These are phyloP conservation scores for Manis pentadactyla DNA, from an alignment of 2,797 vertebrate species.

Conservation along the genomic window DNA sequence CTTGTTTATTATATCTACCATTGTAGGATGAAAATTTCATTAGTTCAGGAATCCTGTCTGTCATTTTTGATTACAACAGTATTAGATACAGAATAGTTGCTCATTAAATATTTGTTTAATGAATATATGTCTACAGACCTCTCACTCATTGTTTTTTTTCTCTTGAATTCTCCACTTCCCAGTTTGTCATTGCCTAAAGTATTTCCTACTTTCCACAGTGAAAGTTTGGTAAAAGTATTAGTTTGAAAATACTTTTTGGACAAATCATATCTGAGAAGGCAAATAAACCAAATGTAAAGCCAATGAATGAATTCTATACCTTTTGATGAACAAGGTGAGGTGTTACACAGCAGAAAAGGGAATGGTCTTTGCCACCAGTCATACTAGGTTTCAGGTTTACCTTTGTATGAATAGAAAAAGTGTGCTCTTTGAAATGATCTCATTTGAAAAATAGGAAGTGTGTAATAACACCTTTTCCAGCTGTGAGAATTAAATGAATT, in stretches of 20 bases:
- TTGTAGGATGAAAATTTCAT: background rate
- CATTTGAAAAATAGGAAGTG: background rate
- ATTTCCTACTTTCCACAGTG: background rate
- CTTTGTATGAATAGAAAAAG: background rate
- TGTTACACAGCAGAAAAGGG: background rate
- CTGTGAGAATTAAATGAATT: conserved; percentile 60
- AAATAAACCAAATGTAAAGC: background rate
- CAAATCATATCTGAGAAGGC: background rate
- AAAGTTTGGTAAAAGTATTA: background rate
- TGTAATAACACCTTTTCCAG: background rate
- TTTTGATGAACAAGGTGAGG: background rate
- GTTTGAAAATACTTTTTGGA: background rate
- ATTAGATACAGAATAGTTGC: background rate
- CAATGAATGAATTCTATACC: background rate
- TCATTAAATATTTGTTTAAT: background rate
- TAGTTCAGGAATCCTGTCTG: background rate
- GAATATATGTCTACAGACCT: background rate
- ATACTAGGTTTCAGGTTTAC: background rate
- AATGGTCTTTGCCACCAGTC: background rate
- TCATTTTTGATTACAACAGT: background rate
- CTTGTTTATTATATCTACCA: background rate
- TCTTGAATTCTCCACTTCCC: background rate
- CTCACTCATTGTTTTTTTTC: rapidly evolving
- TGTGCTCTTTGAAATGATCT: conserved; percentile 23
- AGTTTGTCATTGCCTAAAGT: background rate